A percentile compares a stretch with the other conserved stretches of the same genome.
phyloP scores from a whole-genome alignment of 2,797 vertebrate species.

The Smutsia temminckii region DNA sequence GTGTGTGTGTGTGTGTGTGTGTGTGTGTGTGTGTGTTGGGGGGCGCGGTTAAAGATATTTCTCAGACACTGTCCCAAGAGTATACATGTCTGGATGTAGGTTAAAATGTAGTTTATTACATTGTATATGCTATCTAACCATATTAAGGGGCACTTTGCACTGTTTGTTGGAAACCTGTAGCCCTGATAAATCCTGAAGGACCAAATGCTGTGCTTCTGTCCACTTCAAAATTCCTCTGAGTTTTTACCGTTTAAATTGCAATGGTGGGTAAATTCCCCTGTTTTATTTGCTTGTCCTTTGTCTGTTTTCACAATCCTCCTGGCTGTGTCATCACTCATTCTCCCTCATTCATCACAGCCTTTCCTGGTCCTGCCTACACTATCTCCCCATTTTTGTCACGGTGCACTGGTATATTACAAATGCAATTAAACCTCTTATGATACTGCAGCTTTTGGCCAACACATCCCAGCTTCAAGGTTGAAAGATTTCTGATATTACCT shows the following conservation, averaged over 20 bases:
- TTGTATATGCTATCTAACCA: not conserved
- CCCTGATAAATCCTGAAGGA: not conserved
- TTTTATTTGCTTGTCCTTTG: conserved; percentile 83
- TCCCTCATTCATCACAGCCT: conserved; percentile 89
- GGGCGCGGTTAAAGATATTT: not conserved
- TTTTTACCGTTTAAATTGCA: conserved; percentile 74
- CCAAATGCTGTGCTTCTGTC: conserved; percentile 10
- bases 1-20: not conserved
- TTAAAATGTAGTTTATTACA: not conserved
- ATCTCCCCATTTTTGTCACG: conserved; percentile 89
- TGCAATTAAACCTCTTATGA: conserved; percentile 89
- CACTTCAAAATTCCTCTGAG: conserved; percentile 73
- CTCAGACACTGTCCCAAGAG: not conserved
- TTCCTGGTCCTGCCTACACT: conserved; percentile 82
- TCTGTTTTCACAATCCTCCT: conserved; percentile 83
- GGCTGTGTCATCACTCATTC: conserved; percentile 85
- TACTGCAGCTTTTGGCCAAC: conserved; percentile 87
- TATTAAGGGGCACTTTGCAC: too few relatives aligned
- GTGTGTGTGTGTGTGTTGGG: not conserved
- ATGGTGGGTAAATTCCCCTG: conserved; percentile 77
- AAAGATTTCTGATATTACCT: conserved; percentile 90
- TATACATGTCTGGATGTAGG: not conserved
- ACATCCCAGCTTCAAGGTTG: conserved; percentile 88
- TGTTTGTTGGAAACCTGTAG: not conserved
- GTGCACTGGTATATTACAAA: conserved; percentile 90